phyloP scores from a whole-genome alignment of 2,888 invertebrate genomes.

The Trissolcus brochymenae region DNA sequence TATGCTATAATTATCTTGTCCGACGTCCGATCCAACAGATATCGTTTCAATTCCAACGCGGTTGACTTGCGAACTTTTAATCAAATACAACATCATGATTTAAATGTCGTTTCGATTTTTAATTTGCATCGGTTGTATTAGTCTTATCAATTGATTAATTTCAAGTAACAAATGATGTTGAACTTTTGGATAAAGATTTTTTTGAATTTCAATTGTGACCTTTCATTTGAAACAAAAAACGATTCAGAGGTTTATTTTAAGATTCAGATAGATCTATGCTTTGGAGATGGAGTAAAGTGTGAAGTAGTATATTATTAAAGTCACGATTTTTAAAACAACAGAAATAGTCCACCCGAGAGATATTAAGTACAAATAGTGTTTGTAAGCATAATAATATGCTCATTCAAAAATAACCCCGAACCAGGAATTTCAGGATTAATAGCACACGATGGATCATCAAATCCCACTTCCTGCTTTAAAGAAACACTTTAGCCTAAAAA shows the following conservation, averaged over 20 bases:
- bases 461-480: slow-evolving; percentile 39
- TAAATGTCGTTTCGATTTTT: background rate
- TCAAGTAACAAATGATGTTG: no score
- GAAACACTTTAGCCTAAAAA: slow-evolving; percentile 34
- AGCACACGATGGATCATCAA: slow-evolving; percentile 12
- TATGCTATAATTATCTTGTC: slow-evolving; percentile 41
- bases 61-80: slow-evolving; percentile 6
- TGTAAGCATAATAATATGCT: background rate
- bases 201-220: no score
- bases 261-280: no score
- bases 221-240: no score
- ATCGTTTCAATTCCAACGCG: slow-evolving; percentile 19
- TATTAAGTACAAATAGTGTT: slow-evolving; percentile 12
- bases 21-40: slow-evolving; percentile 15
- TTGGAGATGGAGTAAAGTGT: no score
- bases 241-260: no score
- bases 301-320: no score
- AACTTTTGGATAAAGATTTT: no score
- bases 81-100: background rate
- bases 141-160: no score
- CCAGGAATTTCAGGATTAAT: slow-evolving; percentile 20
- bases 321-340: slow-evolving; percentile 10
- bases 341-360: slow-evolving; percentile 12
- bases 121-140: no score
- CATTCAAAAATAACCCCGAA: slow-evolving; percentile 24